A percentile compares a stretch with the other conserved stretches of the same genome.
These are phyloP conservation scores for Eulemur albifrons DNA, from an alignment of 2,797 vertebrate species.

Conservation along the genomic window DNA sequence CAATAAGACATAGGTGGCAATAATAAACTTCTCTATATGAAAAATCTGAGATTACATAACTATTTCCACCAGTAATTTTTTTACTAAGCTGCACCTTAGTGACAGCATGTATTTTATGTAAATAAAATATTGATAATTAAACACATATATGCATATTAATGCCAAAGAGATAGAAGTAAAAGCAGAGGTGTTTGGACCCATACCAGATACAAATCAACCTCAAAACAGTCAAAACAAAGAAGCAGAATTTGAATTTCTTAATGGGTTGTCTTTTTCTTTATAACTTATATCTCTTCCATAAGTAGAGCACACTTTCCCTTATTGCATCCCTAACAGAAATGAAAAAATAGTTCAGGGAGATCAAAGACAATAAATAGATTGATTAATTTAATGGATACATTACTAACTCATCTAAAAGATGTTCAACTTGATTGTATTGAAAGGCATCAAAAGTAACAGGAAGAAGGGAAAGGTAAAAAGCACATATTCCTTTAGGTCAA, in stretches of 20 bases:
- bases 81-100: neutral
- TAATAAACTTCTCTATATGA: neutral
- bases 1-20: neutral
- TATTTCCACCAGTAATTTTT: neutral
- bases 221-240: conserved; percentile 41
- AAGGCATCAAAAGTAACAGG: neutral
- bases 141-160: conserved; percentile 2
- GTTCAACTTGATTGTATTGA: neutral
- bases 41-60: neutral
- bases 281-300: neutral
- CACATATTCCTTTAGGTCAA: neutral
- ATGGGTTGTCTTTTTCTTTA: neutral
- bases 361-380: neutral
- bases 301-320: neutral
- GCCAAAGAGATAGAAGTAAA: neutral
- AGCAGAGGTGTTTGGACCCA: neutral
- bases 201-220: neutral
- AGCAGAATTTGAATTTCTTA: conserved; percentile 45
- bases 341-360: neutral
- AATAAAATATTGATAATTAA: conserved; percentile 18
- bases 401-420: neutral
- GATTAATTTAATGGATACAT: neutral
- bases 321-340: neutral
- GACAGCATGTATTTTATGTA: neutral
- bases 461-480: neutral